Percentiles rank a stretch among this genome's conserved stretches.
phyloP scores from a whole-genome alignment of 2,888 invertebrate genomes.

The Idaea straminata region DNA sequence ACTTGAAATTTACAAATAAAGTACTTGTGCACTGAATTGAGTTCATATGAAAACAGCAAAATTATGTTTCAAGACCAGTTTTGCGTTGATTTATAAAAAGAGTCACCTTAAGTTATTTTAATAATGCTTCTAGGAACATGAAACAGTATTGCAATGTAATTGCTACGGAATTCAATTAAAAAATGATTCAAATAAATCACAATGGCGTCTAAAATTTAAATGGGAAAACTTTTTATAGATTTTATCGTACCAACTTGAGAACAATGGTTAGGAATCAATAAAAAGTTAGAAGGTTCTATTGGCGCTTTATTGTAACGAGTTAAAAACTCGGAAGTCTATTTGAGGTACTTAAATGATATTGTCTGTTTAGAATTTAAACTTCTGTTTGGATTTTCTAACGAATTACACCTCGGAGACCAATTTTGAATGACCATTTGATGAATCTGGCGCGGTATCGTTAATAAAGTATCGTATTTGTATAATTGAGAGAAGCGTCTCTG shows the following conservation, averaged over 20 bases:
- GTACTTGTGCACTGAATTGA: not conserved
- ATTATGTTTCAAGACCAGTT: not conserved
- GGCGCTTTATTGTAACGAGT: conserved; percentile 6
- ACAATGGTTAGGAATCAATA: conserved; percentile 19
- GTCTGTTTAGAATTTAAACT: not conserved
- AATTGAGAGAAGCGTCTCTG: not conserved
- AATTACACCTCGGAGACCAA: not conserved
- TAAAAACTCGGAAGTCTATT: not conserved
- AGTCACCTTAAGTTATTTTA: not conserved
- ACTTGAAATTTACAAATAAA: no score
- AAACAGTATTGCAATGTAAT: conserved; percentile 7
- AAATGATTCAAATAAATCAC: conserved; percentile 7
- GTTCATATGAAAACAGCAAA: not conserved
- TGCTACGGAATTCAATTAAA: conserved; percentile 15
- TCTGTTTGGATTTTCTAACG: not conserved
- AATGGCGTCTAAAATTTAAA: conserved; percentile 26
- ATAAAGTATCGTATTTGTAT: not conserved
- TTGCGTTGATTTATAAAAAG: not conserved
- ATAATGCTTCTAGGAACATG: no score
- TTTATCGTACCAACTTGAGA: conserved; percentile 15
- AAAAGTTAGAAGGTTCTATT: conserved; percentile 19
- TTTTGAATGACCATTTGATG: not conserved
- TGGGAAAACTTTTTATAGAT: conserved; percentile 28
- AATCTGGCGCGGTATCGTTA: not conserved
- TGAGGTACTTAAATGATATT: not conserved